phyloP scores from a whole-genome alignment of 1,140 invertebrate genomes.

The Teleogryllus occipitalis region DNA sequence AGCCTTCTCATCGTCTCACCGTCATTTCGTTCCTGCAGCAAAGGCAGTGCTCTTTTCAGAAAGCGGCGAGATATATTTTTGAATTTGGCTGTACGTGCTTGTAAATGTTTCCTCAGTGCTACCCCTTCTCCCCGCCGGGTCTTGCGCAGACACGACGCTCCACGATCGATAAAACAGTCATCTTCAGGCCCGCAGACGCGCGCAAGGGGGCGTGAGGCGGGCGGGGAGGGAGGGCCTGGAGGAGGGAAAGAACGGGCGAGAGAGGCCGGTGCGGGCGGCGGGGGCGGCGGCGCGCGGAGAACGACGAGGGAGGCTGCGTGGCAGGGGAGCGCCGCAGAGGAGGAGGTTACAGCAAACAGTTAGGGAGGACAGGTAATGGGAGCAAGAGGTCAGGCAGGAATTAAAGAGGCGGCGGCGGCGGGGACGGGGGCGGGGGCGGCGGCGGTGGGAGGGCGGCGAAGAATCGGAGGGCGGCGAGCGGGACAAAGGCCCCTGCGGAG shows the following conservation, averaged over 20 bases:
- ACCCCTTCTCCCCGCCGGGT: background rate
- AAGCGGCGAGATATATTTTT: background rate
- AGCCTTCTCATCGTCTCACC: too few relatives aligned
- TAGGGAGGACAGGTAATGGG: slow-evolving; percentile 3
- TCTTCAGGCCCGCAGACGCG: background rate
- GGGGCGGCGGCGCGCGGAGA: background rate
- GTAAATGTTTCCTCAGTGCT: background rate
- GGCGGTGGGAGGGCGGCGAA: background rate
- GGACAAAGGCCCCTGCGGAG: background rate
- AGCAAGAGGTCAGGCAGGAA: background rate
- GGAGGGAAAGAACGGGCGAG: background rate
- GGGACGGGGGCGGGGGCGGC: too few relatives aligned
- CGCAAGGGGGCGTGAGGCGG: background rate
- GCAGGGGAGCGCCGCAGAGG: background rate
- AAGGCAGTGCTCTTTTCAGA: background rate
- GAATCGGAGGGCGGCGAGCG: background rate
- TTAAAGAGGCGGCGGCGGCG: background rate
- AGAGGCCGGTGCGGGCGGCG: too few relatives aligned
- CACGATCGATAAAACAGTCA: slow-evolving; percentile 1
- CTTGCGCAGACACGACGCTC: background rate
- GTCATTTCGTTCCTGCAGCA: too few relatives aligned
- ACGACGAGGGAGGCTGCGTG: background rate
- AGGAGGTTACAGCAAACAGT: background rate
- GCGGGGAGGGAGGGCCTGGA: background rate
- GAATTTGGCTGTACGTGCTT: background rate